phyloP scores from a whole-genome alignment of 2,113 vertebrate genomes.

The Dinomys branickii region DNA sequence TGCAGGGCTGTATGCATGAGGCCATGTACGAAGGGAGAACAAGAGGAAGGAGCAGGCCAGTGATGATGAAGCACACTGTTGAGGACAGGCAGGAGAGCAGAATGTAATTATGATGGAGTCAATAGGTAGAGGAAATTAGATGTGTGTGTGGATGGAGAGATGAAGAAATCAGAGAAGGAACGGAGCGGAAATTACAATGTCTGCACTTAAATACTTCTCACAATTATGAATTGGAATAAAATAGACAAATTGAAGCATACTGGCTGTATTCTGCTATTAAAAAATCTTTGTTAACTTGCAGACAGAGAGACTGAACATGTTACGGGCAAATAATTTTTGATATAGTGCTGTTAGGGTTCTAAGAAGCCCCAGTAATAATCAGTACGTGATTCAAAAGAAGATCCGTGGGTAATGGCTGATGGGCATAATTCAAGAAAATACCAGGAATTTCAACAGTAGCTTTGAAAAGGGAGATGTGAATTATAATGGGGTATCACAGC shows the following conservation, averaged over 20 bases:
- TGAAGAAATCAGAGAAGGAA: not conserved
- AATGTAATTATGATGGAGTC: not conserved
- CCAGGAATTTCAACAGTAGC: not conserved
- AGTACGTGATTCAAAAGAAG: not conserved
- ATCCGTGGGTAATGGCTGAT: conserved; percentile 11
- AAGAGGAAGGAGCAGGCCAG: not conserved
- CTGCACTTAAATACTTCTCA: not conserved
- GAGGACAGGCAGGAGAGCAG: not conserved
- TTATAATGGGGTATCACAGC: not conserved
- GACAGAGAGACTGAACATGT: not conserved
- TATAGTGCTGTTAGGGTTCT: not conserved
- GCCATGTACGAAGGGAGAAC: not conserved
- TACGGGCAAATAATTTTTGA: not conserved
- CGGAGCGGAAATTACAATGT: not conserved
- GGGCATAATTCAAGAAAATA: not conserved
- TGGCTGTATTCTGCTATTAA: not conserved
- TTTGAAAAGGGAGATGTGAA: not conserved
- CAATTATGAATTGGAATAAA: not conserved
- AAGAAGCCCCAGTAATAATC: not conserved
- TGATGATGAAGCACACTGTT: not conserved
- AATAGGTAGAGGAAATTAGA: not conserved
- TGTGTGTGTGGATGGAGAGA: not conserved
- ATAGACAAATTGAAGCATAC: not conserved
- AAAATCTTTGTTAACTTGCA: not conserved
- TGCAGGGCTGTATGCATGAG: not conserved